Evolutionary conservation across 2,888 invertebrate genomes (phyloP), one percentile per base, ranked within the genome.

Genomic region (Scaptomyza cyrtandrae): DNA sequence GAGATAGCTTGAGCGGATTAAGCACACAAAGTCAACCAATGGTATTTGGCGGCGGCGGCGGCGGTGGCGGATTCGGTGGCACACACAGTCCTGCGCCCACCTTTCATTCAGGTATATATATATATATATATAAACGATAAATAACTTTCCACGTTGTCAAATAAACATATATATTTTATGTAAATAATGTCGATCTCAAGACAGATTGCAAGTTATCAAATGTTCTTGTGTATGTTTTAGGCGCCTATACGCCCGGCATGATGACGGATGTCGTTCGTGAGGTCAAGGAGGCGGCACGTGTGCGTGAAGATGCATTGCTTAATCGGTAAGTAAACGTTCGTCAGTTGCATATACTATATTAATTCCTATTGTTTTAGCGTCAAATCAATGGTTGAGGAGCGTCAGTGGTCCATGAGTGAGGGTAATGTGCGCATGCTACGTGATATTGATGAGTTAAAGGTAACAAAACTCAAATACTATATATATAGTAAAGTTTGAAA

Each of bases 181-280:
- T 24, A 14, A 11, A 16, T 33, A 19, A 35, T 41, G 33, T 41
- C 46, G 48, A 41, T 16, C 50, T 57, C 10, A 11, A 39, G 13
- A 6, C 4, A n/a, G 24, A 37, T 11, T 31, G 5, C 24, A 37
- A 39, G 0, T 44, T 60, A 44, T 59, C 27, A 14, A 11, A 24
- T 31, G 19, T 4, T 45, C 2, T 46, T 27, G 14, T n/a, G 16
- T 55, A 9, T 54, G n/a, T 87, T 90, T 16, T 73, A 91, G 91
- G 92, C 54, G 90, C 91, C 56, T 96, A 96, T 90, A 94, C 95
- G 14, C 96, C 96, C 2, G 96, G 96, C n/a, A 94, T 95, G 93
- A 92, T 96, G 82, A 93, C 95, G 11, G 95, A 96, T 90, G 92
- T 96, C 85, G 95, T 96, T 74, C 93, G 95, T 35, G 96, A 96